Evolutionary conservation across 2,888 invertebrate species (phyloP).

Genomic region (Tipula helvola): DNA sequence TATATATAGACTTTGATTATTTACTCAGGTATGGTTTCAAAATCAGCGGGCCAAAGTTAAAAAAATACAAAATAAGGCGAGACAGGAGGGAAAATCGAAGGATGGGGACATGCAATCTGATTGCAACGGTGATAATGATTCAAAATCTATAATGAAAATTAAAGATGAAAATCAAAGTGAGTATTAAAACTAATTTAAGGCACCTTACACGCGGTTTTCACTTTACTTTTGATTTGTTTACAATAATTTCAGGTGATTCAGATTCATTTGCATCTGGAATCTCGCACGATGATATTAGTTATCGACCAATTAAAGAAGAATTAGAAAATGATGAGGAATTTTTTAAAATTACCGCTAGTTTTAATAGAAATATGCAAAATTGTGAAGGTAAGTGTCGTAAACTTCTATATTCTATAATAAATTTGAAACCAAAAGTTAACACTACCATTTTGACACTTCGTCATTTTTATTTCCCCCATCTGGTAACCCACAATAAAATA

Average conservation of each 20-base stretch:
- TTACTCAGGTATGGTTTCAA: conserved; percentile 48
- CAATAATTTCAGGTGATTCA: not conserved
- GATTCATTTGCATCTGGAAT: conserved; percentile 9
- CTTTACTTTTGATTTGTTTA: not conserved
- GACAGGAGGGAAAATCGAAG: conserved; percentile 38
- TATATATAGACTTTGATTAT: not conserved
- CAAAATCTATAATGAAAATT: conserved; percentile 40
- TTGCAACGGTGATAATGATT: conserved; percentile 37
- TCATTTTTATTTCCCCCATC: not conserved
- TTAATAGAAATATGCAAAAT: not conserved
- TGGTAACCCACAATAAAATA: not conserved
- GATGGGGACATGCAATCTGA: conserved; percentile 35
- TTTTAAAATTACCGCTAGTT: conserved; percentile 4
- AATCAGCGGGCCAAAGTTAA: conserved; percentile 53
- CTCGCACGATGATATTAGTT: not conserved
- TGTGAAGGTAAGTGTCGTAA: conserved; percentile 4
- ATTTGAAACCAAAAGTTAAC: not conserved
- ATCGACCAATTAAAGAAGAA: conserved; percentile 10
- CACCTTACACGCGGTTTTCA: not conserved
- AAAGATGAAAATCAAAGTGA: conserved; percentile 50
- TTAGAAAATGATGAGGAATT: conserved; percentile 9
- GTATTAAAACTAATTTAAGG: conserved; percentile 19
- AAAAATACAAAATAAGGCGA: conserved; percentile 52
- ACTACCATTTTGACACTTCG: not conserved
- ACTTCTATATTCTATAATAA: not conserved